phyloP scores from a whole-genome alignment of 2,888 invertebrate species.

The Linyphia triangularis region DNA sequence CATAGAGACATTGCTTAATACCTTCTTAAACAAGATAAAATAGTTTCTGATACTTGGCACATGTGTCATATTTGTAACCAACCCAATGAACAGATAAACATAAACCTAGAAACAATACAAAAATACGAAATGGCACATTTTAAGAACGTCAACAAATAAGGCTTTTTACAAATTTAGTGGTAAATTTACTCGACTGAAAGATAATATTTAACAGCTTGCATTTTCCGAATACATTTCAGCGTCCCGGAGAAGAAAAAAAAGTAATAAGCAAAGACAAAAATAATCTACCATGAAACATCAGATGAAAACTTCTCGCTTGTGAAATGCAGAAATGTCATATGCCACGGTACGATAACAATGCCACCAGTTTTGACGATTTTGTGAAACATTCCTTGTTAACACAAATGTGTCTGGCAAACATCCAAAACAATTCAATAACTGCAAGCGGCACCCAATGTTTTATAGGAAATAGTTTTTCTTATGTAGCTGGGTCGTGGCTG shows the following conservation, averaged over 20 bases:
- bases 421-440: slow-evolving; percentile 51
- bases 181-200: not conserved
- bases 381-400: slow-evolving; percentile 51
- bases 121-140: too few relatives aligned
- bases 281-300: slow-evolving; percentile 15
- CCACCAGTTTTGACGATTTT: slow-evolving; percentile 19
- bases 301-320: not conserved
- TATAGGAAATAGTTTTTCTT: slow-evolving; percentile 13
- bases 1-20: too few relatives aligned
- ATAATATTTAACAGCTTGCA: not conserved
- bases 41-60: too few relatives aligned
- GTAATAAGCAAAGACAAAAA: not conserved
- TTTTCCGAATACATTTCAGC: not conserved
- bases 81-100: too few relatives aligned
- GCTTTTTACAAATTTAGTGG: too few relatives aligned
- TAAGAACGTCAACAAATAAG: too few relatives aligned
- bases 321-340: slow-evolving; percentile 9
- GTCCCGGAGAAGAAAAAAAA: not conserved
- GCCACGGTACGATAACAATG: slow-evolving; percentile 20
- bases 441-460: slow-evolving; percentile 26
- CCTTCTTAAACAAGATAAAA: too few relatives aligned
- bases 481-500: not conserved
- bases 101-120: too few relatives aligned
- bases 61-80: too few relatives aligned
- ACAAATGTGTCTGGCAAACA: slow-evolving; percentile 44